Percentiles rank a stretch among this genome's conserved stretches.
Evolutionary conservation across 2,888 invertebrate genomes (phyloP).

Genomic region (Meta bourneti): DNA sequence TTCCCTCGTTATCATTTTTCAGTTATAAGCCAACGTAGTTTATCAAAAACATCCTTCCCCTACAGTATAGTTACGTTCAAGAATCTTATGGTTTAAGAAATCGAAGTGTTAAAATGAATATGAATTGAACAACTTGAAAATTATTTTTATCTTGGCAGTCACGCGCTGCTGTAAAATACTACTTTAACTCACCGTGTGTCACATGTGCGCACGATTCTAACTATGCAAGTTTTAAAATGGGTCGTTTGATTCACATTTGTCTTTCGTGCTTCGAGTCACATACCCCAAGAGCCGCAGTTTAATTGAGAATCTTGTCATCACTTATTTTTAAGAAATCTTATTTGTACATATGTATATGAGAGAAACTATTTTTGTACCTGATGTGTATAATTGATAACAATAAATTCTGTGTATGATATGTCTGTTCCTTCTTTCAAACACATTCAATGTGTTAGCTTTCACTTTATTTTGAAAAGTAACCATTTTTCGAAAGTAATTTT

Average conservation of each 20-base stretch:
- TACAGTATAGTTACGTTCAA: too few relatives aligned
- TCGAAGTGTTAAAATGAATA: neutral
- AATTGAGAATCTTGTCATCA: constrained; percentile 7
- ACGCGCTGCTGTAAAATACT: constrained; percentile 12
- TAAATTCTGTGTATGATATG: constrained; percentile 73
- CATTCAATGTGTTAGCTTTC: too few relatives aligned
- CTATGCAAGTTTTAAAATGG: constrained; percentile 62
- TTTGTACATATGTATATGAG: constrained; percentile 73
- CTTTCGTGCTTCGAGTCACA: neutral
- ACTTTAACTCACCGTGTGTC: constrained; percentile 11
- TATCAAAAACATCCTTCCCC: too few relatives aligned
- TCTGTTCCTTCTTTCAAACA: neutral
- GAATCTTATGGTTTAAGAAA: neutral
- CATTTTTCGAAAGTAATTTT: too few relatives aligned
- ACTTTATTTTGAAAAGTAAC: too few relatives aligned
- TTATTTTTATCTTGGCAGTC: constrained; percentile 24
- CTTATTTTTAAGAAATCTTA: constrained; percentile 32
- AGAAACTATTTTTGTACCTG: constrained; percentile 74
- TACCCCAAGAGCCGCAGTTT: constrained; percentile 12
- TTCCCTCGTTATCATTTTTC: too few relatives aligned
- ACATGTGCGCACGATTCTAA: constrained; percentile 32
- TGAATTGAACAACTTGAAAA: neutral
- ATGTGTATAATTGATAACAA: constrained; percentile 72
- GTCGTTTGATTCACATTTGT: constrained; percentile 7
- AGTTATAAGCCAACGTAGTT: too few relatives aligned